Percentiles rank a stretch among this genome's conserved stretches.
Evolutionary conservation across 2,113 vertebrate species (phyloP).

Genomic region (Heterotilapia buettikoferi): DNA sequence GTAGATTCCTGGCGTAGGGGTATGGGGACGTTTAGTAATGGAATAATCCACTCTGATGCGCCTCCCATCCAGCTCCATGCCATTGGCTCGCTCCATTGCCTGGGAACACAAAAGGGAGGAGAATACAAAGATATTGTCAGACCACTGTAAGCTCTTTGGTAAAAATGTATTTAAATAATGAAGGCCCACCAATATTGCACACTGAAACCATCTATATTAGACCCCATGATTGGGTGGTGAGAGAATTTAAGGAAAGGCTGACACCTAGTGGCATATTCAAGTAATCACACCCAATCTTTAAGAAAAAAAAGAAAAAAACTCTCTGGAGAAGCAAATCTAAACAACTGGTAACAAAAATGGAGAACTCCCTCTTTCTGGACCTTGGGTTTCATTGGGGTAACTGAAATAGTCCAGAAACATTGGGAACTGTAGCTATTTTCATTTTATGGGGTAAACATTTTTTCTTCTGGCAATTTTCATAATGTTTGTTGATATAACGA

Average conservation of each 20-base stretch:
- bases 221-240: background rate
- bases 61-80: conserved; percentile 91
- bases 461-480: background rate
- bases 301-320: background rate
- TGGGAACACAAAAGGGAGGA: conserved; percentile 33
- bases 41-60: conserved; percentile 90
- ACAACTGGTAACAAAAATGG: background rate
- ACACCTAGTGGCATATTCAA: conserved; percentile 47
- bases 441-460: background rate
- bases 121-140: background rate
- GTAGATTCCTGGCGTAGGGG: conserved; percentile 90
- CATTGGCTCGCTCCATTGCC: conserved; percentile 91
- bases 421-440: background rate
- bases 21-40: conserved; percentile 91
- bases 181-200: background rate
- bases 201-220: background rate
- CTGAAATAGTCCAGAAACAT: background rate
- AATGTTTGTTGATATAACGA: background rate
- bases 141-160: background rate
- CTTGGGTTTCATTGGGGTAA: background rate
- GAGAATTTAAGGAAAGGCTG: conserved; percentile 7
- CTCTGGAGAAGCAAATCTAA: background rate
- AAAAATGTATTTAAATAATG: background rate
- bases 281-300: conserved; percentile 15
- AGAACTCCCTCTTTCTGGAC: background rate